A percentile compares a stretch with the other conserved stretches of the same genome.
Evolutionary conservation across 2,113 vertebrate genomes (phyloP).

Genomic region (Pelmatolapia mariae): DNA sequence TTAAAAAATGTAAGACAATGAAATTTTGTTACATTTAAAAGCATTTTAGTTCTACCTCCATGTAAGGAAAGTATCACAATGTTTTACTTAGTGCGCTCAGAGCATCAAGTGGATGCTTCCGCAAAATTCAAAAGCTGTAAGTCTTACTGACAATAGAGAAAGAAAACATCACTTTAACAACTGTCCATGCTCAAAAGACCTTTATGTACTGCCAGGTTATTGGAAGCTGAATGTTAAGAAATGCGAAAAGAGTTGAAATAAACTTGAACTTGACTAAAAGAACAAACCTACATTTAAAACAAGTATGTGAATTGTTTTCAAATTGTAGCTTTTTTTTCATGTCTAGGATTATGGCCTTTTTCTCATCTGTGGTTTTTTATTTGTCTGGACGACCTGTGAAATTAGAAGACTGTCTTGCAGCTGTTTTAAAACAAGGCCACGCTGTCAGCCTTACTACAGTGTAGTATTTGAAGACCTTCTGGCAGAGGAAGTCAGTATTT

Average conservation of each 20-base stretch:
- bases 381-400: background rate
- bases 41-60: background rate
- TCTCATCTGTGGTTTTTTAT: rapidly evolving
- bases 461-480: background rate
- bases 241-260: rapidly evolving
- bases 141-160: background rate
- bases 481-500: background rate
- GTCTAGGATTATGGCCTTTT: background rate
- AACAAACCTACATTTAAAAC: background rate
- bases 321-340: background rate
- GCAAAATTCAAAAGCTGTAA: background rate
- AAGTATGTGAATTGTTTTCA: background rate
- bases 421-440: background rate
- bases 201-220: background rate
- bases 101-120: background rate
- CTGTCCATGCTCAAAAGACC: rapidly evolving
- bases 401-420: background rate
- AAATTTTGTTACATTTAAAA: background rate
- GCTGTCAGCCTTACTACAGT: background rate
- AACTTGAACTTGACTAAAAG: background rate
- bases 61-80: background rate
- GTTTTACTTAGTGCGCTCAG: background rate
- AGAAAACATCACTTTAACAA: background rate
- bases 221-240: background rate
- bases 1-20: background rate